A percentile compares a stretch with the other conserved stretches of the same genome.
phyloP scores from a whole-genome alignment of 2,888 invertebrate species.

The Cerastis leucographa region DNA sequence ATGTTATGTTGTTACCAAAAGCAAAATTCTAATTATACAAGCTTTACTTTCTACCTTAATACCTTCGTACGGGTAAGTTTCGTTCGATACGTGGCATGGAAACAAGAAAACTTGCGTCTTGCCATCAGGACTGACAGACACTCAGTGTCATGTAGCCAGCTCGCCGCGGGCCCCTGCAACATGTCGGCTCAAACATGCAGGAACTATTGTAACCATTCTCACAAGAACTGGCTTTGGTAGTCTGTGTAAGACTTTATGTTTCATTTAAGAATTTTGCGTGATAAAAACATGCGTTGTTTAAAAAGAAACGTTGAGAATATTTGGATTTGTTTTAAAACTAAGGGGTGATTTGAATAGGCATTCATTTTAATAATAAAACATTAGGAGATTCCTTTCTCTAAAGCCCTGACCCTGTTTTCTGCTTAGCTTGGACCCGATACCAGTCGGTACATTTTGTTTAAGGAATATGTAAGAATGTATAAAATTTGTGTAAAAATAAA shows the following conservation, averaged over 20 bases:
- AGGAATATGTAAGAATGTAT: no score
- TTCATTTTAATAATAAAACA: not conserved
- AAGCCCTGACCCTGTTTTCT: no score
- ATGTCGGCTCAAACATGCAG: constrained; percentile 18
- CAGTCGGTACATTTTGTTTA: no score
- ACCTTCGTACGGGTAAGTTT: not conserved
- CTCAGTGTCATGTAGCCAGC: constrained; percentile 26
- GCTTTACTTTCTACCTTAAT: not conserved
- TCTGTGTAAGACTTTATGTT: not conserved
- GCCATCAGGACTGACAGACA: not conserved
- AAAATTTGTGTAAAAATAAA: no score
- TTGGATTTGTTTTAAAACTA: not conserved
- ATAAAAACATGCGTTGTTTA: not conserved
- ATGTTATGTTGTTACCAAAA: not conserved
- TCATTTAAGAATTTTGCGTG: not conserved
- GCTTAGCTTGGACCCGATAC: no score
- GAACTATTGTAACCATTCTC: constrained; percentile 23
- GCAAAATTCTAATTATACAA: not conserved
- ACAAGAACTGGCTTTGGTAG: not conserved
- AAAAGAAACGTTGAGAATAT: not conserved
- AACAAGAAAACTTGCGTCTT: not conserved
- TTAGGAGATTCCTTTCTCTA: no score
- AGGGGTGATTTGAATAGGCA: not conserved
- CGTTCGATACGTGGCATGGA: not conserved
- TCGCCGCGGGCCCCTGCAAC: constrained; percentile 30